Evolutionary conservation across 2,797 vertebrate genomes (phyloP).

Genomic region (Ibycter americanus): DNA sequence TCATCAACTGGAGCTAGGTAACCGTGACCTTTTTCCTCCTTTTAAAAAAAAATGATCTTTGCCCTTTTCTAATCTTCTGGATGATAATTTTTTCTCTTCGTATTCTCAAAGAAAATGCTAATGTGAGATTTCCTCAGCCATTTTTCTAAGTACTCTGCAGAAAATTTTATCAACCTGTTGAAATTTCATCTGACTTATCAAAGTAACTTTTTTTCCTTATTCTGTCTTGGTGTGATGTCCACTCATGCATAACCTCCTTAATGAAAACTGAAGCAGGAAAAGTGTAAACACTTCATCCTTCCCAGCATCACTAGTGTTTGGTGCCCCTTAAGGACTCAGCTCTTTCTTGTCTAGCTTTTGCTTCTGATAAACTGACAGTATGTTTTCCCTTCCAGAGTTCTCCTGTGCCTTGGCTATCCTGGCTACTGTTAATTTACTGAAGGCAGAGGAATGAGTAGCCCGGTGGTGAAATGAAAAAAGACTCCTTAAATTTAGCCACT

Average conservation of each 20-base stretch:
- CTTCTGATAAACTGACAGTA: neutral
- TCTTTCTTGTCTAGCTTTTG: neutral
- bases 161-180: neutral
- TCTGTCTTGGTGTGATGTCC: neutral
- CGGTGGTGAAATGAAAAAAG: neutral
- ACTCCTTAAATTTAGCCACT: neutral
- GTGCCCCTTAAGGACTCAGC: neutral
- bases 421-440: neutral
- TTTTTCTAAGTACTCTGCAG: neutral
- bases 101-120: neutral
- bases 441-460: neutral
- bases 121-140: neutral
- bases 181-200: neutral
- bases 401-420: neutral
- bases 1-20: neutral
- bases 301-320: neutral
- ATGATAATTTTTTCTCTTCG: neutral
- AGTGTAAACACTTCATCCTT: neutral
- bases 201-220: neutral
- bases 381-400: neutral
- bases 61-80: neutral
- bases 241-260: neutral
- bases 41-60: neutral
- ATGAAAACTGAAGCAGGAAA: neutral
- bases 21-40: neutral